These are phyloP conservation scores for Punctoribates punctum DNA, from an alignment of 2,888 invertebrate species.

Conservation along the genomic window DNA sequence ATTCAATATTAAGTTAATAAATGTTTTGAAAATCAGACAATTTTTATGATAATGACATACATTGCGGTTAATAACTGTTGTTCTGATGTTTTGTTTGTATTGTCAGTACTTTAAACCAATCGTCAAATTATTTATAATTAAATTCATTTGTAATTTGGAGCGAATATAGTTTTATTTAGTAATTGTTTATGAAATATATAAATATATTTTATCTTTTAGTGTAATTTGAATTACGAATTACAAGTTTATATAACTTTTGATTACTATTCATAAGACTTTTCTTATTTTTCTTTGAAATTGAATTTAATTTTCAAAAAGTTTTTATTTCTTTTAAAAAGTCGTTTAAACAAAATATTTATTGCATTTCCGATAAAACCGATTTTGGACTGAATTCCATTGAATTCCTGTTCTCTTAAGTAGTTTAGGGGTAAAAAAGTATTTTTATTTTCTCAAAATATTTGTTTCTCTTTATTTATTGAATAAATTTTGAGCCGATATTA, in stretches of 20 bases:
- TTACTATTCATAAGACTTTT: too few relatives aligned
- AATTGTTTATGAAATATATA: too few relatives aligned
- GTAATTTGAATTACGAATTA: too few relatives aligned
- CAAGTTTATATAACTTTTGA: too few relatives aligned
- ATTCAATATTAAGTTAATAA: too few relatives aligned
- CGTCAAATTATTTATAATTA: too few relatives aligned
- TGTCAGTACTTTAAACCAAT: too few relatives aligned
- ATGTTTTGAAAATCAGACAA: too few relatives aligned
- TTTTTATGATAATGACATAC: constrained; percentile 16
- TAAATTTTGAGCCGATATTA: neutral
- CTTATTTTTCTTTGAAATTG: neutral
- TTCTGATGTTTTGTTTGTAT: neutral
- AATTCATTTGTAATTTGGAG: too few relatives aligned
- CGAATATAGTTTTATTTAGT: too few relatives aligned
- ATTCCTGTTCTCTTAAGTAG: neutral
- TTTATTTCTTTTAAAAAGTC: neutral
- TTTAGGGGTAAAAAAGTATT: neutral
- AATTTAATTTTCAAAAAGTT: neutral
- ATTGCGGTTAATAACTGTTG: constrained; percentile 14
- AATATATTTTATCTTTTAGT: too few relatives aligned
- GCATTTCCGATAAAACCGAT: neutral
- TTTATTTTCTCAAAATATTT: neutral
- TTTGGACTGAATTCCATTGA: constrained; percentile 1
- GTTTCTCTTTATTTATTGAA: neutral
- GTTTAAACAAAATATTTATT: neutral